These are phyloP conservation scores for Kradibia gibbosae DNA, from an alignment of 1,140 invertebrate genomes.

Conservation along the genomic window DNA sequence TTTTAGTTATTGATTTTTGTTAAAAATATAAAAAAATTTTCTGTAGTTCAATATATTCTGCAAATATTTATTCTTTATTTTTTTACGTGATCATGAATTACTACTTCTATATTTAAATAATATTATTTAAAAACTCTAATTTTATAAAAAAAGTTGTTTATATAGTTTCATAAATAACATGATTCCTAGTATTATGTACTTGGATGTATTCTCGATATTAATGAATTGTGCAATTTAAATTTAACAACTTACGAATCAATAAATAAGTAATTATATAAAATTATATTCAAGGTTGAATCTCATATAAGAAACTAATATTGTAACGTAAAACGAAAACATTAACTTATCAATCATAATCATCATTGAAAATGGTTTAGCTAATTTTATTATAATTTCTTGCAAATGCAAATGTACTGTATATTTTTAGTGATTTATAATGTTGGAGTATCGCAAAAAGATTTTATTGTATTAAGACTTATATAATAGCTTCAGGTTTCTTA, in stretches of 20 bases:
- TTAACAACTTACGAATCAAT: conserved; percentile 13
- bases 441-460: not conserved
- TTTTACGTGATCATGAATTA: too few relatives aligned
- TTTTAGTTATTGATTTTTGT: too few relatives aligned
- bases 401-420: not conserved
- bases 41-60: too few relatives aligned
- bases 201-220: not conserved
- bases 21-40: too few relatives aligned
- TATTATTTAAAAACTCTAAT: not conserved
- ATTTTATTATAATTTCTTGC: conserved; percentile 14
- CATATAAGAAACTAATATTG: conserved; percentile 10
- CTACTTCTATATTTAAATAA: too few relatives aligned
- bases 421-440: not conserved
- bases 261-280: conserved; percentile 13
- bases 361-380: not conserved
- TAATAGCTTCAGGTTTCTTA: conserved; percentile 4
- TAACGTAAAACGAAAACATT: not conserved
- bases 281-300: not conserved
- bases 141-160: not conserved
- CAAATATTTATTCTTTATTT: too few relatives aligned
- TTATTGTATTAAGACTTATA: conserved; percentile 7
- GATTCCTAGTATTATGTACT: not conserved
- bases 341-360: not conserved
- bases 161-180: not conserved
- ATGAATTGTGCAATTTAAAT: conserved; percentile 5